Evolutionary conservation across 1,140 invertebrate genomes (phyloP).

Genomic region (Aphidius ervi): DNA sequence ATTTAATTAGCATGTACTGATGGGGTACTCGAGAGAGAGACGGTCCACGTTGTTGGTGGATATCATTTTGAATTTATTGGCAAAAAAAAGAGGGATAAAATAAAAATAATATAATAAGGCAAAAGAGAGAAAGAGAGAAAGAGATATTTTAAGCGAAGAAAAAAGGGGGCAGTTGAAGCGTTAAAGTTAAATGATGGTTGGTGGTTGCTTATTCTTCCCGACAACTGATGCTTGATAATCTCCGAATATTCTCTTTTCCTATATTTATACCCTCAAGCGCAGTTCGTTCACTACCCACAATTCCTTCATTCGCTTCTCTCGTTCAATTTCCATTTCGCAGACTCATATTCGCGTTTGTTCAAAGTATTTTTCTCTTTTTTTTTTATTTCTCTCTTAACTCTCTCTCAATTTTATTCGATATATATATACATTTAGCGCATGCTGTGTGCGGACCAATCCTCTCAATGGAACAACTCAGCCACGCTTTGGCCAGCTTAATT

Average conservation of each 20-base stretch:
- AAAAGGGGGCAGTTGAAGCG: constrained; percentile 49
- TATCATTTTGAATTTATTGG: background rate
- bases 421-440: constrained; percentile 33
- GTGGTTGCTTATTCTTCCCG: constrained; percentile 54
- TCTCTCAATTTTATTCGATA: constrained; percentile 41
- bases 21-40: constrained; percentile 45
- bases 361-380: constrained; percentile 15
- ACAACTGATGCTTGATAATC: constrained; percentile 55
- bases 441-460: constrained; percentile 46
- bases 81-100: background rate
- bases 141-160: constrained; percentile 13
- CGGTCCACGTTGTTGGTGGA: constrained; percentile 23
- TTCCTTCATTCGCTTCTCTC: background rate
- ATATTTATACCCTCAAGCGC: constrained; percentile 21
- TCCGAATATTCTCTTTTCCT: constrained; percentile 39
- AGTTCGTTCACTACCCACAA: constrained; percentile 21
- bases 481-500: constrained; percentile 50
- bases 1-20: constrained; percentile 54
- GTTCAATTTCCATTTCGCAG: constrained; percentile 18
- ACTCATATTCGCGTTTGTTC: constrained; percentile 26
- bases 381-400: constrained; percentile 17
- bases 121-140: constrained; percentile 4
- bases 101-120: background rate
- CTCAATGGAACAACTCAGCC: constrained; percentile 53
- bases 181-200: constrained; percentile 57